A percentile compares a stretch with the other conserved stretches of the same genome.
Evolutionary conservation across 2,888 invertebrate genomes (phyloP).

Genomic region (Stenoptilia bipunctidactyla): DNA sequence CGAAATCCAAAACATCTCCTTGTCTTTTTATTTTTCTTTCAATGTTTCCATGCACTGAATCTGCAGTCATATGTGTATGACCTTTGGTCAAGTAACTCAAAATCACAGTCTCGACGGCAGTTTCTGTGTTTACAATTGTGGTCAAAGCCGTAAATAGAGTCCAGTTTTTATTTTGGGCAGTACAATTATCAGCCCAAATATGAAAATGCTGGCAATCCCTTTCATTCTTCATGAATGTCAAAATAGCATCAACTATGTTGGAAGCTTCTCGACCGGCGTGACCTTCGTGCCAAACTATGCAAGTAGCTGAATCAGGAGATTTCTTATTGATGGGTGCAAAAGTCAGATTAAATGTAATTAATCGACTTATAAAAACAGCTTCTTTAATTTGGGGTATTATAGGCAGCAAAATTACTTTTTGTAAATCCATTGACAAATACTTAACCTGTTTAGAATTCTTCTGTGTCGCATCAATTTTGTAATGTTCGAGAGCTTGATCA

Average conservation of each 20-base stretch:
- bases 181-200: conserved; percentile 9
- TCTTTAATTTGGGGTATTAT: conserved; percentile 13
- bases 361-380: conserved; percentile 12
- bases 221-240: conserved; percentile 5
- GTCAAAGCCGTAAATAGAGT: conserved; percentile 7
- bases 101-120: conserved; percentile 6
- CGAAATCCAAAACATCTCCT: conserved; percentile 10
- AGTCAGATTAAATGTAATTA: conserved; percentile 13
- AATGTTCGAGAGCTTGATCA: too few species aligned
- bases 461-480: too few species aligned
- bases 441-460: too few species aligned
- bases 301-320: conserved; percentile 10
- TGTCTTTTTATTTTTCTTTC: conserved; percentile 13
- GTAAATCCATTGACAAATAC: conserved; percentile 3
- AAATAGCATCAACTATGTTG: conserved; percentile 8
- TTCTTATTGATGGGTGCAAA: conserved; percentile 12
- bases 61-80: conserved; percentile 14
- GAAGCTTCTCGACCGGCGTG: conserved; percentile 6
- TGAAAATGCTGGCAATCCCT: conserved; percentile 7
- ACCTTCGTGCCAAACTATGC: conserved; percentile 10
- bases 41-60: conserved; percentile 13
- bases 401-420: conserved; percentile 10
- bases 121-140: conserved; percentile 4
- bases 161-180: conserved; percentile 6
- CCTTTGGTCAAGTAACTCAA: conserved; percentile 13